phyloP scores from a whole-genome alignment of 2,797 vertebrate species.

The Epinephelus malabaricus region DNA sequence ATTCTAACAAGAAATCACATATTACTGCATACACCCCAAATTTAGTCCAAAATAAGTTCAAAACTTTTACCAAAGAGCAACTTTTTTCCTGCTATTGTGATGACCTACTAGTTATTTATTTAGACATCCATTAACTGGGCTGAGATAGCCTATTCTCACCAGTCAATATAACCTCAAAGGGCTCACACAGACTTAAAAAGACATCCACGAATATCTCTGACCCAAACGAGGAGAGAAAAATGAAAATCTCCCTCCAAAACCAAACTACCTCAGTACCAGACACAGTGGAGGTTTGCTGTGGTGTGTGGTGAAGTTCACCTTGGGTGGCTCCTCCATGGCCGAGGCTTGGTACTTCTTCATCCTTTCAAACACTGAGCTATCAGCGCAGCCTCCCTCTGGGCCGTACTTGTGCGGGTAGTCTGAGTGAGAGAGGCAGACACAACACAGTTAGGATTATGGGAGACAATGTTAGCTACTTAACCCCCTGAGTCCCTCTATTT shows the following conservation, averaged over 20 bases:
- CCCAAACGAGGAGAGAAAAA: background rate
- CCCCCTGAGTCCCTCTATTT: constrained; percentile 80
- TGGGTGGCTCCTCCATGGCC: constrained; percentile 81
- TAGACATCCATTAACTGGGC: background rate
- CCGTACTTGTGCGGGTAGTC: constrained; percentile 99
- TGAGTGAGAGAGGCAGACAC: constrained; percentile 75
- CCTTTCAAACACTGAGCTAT: constrained; percentile 95
- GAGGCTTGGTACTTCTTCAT: constrained; percentile 95
- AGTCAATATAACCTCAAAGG: constrained; percentile 6
- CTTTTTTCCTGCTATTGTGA: background rate
- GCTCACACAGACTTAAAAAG: background rate
- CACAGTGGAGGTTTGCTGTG: constrained; percentile 10
- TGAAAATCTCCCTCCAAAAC: background rate
- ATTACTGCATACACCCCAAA: background rate
- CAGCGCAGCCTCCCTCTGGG: constrained; percentile 96
- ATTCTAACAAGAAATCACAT: too few relatives aligned
- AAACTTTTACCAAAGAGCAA: background rate
- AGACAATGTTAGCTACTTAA: constrained; percentile 82
- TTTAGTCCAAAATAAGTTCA: background rate
- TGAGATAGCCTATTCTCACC: background rate
- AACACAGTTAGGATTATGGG: constrained; percentile 78
- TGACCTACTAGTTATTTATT: constrained; percentile 4
- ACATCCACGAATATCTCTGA: constrained; percentile 8
- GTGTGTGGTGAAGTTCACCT: constrained; percentile 83
- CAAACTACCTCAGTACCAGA: background rate